These are phyloP conservation scores for Columba janthina DNA, from an alignment of 2,113 vertebrate genomes.

Conservation along the genomic window DNA sequence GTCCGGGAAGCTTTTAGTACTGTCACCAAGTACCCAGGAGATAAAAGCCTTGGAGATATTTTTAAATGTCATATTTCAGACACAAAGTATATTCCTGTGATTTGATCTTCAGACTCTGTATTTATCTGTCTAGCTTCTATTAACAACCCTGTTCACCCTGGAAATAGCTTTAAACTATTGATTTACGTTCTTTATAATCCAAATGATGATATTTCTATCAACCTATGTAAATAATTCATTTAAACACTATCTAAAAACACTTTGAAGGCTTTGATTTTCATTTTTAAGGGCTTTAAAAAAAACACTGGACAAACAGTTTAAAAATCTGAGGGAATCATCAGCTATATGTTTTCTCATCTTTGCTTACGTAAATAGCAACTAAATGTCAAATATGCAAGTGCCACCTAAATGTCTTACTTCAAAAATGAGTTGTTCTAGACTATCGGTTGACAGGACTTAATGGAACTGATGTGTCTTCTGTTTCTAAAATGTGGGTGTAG, in stretches of 20 bases:
- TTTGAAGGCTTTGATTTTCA: not conserved
- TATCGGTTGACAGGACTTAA: not conserved
- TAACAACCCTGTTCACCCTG: not conserved
- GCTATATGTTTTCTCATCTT: not conserved
- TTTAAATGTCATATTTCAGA: slow-evolving; percentile 52
- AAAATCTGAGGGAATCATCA: not conserved
- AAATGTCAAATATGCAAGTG: not conserved
- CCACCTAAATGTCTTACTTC: not conserved
- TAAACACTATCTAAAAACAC: not conserved
- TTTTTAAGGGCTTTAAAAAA: not conserved
- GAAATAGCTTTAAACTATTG: not conserved
- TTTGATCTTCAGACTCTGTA: slow-evolving; percentile 23
- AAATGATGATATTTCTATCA: not conserved
- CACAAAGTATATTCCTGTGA: not conserved
- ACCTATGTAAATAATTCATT: not conserved
- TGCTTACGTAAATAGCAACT: not conserved
- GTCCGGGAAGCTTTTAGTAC: not conserved
- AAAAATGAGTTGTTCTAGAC: not conserved
- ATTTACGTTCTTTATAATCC: not conserved
- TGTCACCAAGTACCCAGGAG: not conserved
- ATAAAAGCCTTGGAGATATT: slow-evolving; percentile 26
- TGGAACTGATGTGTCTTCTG: not conserved
- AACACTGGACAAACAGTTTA: not conserved
- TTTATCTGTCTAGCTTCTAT: slow-evolving; percentile 28
- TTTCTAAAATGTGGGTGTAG: not conserved